phyloP scores from a whole-genome alignment of 2,113 vertebrate species.

The Sinosuthora webbiana region DNA sequence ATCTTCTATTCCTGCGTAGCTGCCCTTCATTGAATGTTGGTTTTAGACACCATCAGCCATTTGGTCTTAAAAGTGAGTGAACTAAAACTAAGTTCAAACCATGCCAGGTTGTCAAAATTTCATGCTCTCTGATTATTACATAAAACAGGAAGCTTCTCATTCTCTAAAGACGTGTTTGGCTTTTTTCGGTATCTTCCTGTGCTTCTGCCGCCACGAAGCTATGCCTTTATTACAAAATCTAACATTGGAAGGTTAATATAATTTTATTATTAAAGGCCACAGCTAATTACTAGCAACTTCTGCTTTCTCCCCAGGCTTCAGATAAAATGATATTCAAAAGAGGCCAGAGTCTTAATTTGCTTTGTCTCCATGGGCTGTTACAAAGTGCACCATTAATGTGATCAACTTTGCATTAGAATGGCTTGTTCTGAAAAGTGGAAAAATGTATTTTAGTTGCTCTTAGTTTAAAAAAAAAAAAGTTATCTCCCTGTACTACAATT shows the following conservation, averaged over 20 bases:
- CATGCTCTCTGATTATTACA: not conserved
- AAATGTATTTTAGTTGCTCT: not conserved
- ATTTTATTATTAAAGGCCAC: not conserved
- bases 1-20: not conserved
- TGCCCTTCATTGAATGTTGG: not conserved
- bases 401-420: not conserved
- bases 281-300: not conserved
- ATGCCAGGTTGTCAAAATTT: not conserved
- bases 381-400: not conserved
- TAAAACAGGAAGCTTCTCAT: not conserved
- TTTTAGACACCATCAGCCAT: not conserved
- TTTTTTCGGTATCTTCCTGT: not conserved
- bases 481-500: not conserved
- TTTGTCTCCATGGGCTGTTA: not conserved
- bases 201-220: not conserved
- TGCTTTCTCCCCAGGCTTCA: not conserved
- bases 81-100: not conserved
- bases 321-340: not conserved
- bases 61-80: not conserved
- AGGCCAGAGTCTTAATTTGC: not conserved
- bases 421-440: not conserved
- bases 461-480: not conserved
- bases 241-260: not conserved
- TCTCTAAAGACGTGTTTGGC: not conserved
- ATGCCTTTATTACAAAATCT: not conserved